phyloP scores from a whole-genome alignment of 92 coral and sea anemone genomes.

The Actinostola sp. region DNA sequence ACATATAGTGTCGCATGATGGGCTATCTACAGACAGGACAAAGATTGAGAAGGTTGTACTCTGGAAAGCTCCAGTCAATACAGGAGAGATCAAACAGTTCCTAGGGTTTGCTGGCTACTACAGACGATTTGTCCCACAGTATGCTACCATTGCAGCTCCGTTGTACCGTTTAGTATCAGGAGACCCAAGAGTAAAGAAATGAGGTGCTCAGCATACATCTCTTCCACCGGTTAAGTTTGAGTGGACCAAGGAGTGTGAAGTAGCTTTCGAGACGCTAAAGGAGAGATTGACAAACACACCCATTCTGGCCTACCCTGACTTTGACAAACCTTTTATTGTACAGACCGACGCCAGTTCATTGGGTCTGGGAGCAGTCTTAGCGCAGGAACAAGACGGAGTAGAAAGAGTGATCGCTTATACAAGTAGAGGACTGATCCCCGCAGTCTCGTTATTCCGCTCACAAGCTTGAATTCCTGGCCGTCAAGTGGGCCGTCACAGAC shows the following conservation, averaged over 20 bases:
- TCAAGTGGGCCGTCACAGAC: slow-evolving; percentile 3
- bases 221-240: too few relatives aligned
- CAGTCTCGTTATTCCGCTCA: neutral
- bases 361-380: slow-evolving; percentile 14
- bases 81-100: too few relatives aligned
- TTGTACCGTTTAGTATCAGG: slow-evolving; percentile 8
- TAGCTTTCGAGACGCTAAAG: neutral
- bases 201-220: too few relatives aligned
- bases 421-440: neutral
- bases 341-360: too few relatives aligned
- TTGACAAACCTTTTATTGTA: too few relatives aligned
- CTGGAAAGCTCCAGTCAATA: too few relatives aligned
- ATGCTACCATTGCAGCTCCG: slow-evolving; percentile 9
- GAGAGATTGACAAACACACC: slow-evolving; percentile 12
- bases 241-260: slow-evolving; percentile 2
- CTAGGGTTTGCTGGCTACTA: slow-evolving; percentile 13
- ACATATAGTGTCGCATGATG: slow-evolving; percentile 1
- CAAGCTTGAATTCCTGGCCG: slow-evolving; percentile 1
- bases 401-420: slow-evolving; percentile 1
- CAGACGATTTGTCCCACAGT: slow-evolving; percentile 1
- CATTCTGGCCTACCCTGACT: slow-evolving; percentile 13
- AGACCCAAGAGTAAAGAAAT: slow-evolving; percentile 15
- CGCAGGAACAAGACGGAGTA: slow-evolving; percentile 1
- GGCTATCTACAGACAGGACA: neutral
- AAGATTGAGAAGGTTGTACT: too few relatives aligned